Evolutionary conservation across 2,888 invertebrate genomes (phyloP).

Genomic region (Muschampia staudingeri): DNA sequence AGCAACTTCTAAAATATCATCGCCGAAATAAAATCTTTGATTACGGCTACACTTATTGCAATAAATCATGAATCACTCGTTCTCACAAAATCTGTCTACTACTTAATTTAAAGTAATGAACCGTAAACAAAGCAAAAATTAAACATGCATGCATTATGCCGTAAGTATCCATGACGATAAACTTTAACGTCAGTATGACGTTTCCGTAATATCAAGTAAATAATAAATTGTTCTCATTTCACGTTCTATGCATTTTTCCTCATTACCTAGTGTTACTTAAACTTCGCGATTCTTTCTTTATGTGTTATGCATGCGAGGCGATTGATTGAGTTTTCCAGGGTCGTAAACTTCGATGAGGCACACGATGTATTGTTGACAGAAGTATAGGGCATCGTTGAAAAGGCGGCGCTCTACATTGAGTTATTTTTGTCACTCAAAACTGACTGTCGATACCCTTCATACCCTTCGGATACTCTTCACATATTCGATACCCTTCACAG

Average conservation of each 20-base stretch:
- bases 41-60: too few species aligned
- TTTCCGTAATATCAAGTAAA: neutral
- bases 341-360: neutral
- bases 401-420: too few species aligned
- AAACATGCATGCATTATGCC: neutral
- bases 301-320: neutral
- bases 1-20: too few species aligned
- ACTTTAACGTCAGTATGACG: neutral
- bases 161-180: neutral
- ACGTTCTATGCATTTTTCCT: neutral
- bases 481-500: too few species aligned
- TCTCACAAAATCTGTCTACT: too few species aligned
- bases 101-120: too few species aligned
- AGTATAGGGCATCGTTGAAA: too few species aligned
- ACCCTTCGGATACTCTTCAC: too few species aligned
- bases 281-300: conserved; percentile 1
- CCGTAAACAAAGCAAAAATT: too few species aligned
- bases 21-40: too few species aligned
- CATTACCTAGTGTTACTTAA: conserved; percentile 10
- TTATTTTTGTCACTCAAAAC: neutral
- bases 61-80: too few species aligned
- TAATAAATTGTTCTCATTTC: neutral
- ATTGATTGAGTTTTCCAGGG: neutral
- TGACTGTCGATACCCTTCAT: too few species aligned
- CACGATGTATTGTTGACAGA: neutral